Conservation (phyloP, 2,888 invertebrate genomes). For the Yponomeuta cagnagella region DNA sequence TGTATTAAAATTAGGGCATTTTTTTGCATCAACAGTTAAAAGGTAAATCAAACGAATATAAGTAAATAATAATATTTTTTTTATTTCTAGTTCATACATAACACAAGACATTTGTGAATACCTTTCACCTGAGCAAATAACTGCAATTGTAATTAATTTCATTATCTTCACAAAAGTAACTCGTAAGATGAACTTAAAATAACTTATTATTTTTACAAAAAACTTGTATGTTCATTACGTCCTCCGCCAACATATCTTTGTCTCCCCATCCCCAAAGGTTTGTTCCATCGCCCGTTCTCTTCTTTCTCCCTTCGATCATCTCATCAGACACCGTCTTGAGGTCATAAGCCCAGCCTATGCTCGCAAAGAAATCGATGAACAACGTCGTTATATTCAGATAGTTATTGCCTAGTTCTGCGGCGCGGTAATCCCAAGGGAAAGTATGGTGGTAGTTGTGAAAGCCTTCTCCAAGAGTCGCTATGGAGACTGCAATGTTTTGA, state of each 20-base stretch:
- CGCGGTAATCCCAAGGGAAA: conserved; percentile 85
- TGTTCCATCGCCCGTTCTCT: conserved; percentile 36
- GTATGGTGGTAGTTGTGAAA: conserved; percentile 86
- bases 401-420: conserved; percentile 47
- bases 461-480: conserved; percentile 64
- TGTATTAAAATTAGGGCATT: too few species aligned
- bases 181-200: not conserved
- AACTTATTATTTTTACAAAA: not conserved
- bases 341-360: conserved; percentile 51
- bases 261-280: conserved; percentile 18
- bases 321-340: conserved; percentile 34
- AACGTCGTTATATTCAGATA: conserved; percentile 29
- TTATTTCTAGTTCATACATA: too few species aligned
- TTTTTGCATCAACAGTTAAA: too few species aligned
- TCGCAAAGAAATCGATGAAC: conserved; percentile 46
- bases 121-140: too few species aligned
- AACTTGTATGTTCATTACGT: not conserved
- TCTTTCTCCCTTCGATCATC: conserved; percentile 24
- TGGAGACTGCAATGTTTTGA: conserved; percentile 30
- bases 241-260: not conserved
- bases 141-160: too few species aligned
- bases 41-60: too few species aligned
- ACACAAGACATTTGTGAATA: too few species aligned
- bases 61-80: too few species aligned
- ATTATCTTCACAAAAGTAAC: too few species aligned